Evolutionary conservation across 2,797 vertebrate genomes (phyloP), one percentile per base, ranked within the genome.

Genomic region (Lutjanus argentimaculatus): DNA sequence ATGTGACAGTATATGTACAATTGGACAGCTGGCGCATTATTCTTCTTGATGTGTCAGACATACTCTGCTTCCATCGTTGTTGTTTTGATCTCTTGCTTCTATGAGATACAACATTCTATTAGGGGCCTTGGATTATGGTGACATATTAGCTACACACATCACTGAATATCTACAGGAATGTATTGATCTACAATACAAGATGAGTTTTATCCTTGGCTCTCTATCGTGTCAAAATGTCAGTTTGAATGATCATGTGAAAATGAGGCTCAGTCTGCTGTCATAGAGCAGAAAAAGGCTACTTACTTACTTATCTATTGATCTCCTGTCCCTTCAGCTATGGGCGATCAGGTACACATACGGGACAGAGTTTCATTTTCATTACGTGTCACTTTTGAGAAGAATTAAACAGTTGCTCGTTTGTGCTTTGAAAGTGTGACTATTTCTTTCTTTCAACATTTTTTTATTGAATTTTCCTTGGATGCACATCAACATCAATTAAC

Each of bases 141-240:
- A 88, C 72, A 81, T 83, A 88, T 86, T 82, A 79, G 58, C 74
- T 22, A 65, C 62, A 61, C 51, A 64, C 64, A 85, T 83, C 82
- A 84, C 52, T 79, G 57, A 56, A 78, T 80, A 82, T 79, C 74
- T 77, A 67, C 57, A 72, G 52, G 65, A 85, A 79, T 77, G 40
- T 88, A 91, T 89, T 89, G 88, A 92, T 91, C 67, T 61, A 9
- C 12, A 83, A 64, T 48, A 75, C 43, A 57, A 64, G 14, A 66
- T 77, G 52, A 84, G 86, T 75, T 67, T 62, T 12, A 43, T 58
- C 22, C 56, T 49, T 4, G 2, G 42, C 63, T 72, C 63, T 74
- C 73, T 69, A 30, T 74, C 40, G 46, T 80, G 76, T 79, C 65
- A 64, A 19, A 0, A 15, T 77, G 65, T 73, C 77, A 49, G 30